Evolutionary conservation across 2,797 vertebrate genomes (phyloP).

Genomic region (Peromyscus aztecus): DNA sequence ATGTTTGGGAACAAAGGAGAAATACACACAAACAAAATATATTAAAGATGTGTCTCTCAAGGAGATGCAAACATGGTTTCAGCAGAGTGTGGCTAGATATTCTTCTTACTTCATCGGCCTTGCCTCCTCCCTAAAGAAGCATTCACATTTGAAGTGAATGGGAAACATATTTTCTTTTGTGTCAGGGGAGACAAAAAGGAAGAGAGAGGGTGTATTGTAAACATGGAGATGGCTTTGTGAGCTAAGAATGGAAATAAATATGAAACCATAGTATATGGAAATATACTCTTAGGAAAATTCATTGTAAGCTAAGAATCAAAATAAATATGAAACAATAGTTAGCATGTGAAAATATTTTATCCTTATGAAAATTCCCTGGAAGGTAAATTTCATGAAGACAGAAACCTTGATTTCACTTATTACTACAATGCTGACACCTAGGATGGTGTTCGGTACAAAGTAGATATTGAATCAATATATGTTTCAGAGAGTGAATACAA

Average conservation of each 20-base stretch:
- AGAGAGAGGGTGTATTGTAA: not conserved
- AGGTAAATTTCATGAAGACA: not conserved
- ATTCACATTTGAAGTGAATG: slow-evolving; percentile 28
- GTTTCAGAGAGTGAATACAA: not conserved
- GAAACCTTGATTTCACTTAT: not conserved
- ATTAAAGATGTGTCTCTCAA: slow-evolving; percentile 21
- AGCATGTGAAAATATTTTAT: slow-evolving; percentile 4
- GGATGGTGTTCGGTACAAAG: not conserved
- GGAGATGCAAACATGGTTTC: slow-evolving; percentile 30
- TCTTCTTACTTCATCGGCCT: slow-evolving; percentile 38
- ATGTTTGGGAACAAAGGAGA: not conserved
- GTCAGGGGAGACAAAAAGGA: not conserved
- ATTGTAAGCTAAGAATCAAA: not conserved
- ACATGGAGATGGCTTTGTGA: not conserved
- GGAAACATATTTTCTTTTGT: not conserved
- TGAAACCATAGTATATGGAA: slow-evolving; percentile 10
- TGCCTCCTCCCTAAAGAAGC: not conserved
- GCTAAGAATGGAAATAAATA: not conserved
- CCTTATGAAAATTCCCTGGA: not conserved
- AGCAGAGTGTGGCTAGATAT: not conserved
- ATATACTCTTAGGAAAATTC: not conserved
- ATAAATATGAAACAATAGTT: slow-evolving; percentile 13
- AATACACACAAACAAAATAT: slow-evolving; percentile 10
- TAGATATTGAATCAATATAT: not conserved
- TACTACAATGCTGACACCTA: not conserved